These are phyloP conservation scores for Pygmarrhopalites habei DNA, from an alignment of 1,140 invertebrate genomes.

Conservation along the genomic window DNA sequence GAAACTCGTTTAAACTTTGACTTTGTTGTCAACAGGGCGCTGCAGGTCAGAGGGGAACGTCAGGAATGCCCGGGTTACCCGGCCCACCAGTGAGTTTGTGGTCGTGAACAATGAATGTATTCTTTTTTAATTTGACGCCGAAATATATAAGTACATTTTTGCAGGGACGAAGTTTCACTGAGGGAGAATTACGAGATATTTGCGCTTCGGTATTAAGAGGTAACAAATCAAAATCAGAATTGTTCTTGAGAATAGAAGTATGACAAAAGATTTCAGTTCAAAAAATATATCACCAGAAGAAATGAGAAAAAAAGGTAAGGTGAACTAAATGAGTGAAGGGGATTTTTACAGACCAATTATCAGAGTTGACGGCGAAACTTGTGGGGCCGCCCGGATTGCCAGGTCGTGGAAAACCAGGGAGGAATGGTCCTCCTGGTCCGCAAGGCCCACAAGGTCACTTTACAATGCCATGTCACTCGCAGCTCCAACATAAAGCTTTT, in stretches of 20 bases:
- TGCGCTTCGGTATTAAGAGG: constrained; percentile 51
- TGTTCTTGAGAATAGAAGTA: not conserved
- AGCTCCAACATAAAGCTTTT: too few species aligned
- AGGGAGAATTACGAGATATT: constrained; percentile 51
- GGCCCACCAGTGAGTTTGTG: constrained; percentile 46
- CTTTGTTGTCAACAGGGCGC: too few species aligned
- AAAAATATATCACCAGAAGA: too few species aligned
- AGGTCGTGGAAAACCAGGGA: constrained; percentile 41
- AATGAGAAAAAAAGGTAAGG: too few species aligned
- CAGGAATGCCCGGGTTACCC: constrained; percentile 51
- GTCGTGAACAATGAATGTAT: too few species aligned
- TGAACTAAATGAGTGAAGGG: not conserved
- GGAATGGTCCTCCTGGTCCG: constrained; percentile 51
- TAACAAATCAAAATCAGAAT: constrained; percentile 34
- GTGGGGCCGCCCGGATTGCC: constrained; percentile 56
- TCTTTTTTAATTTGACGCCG: too few species aligned
- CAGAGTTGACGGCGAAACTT: constrained; percentile 53
- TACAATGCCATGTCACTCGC: too few species aligned
- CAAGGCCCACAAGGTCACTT: constrained; percentile 59
- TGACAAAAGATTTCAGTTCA: too few species aligned
- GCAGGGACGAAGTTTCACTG: constrained; percentile 48
- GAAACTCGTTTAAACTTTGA: too few species aligned
- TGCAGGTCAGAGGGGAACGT: constrained; percentile 45
- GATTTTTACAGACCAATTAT: constrained; percentile 52
- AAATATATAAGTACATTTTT: too few species aligned